Base-by-base conservation (phyloP, 2,888 invertebrate species). In the Hypomecis punctinalis region DNA sequence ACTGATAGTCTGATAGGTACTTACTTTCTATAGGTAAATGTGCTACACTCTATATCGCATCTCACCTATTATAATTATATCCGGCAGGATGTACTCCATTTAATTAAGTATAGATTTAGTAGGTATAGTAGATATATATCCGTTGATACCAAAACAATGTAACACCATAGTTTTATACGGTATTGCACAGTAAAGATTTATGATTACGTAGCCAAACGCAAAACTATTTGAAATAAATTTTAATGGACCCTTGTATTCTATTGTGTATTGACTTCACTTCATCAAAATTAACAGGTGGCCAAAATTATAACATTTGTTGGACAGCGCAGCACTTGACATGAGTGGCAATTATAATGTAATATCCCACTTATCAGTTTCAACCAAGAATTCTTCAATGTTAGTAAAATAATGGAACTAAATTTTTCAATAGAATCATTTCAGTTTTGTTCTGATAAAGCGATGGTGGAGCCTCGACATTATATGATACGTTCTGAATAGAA, bases 291-390 rank as follows among this genome's bases (percentile, higher is more conserved):
- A 57, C 65, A 66, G 61, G 65, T 66, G 65, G 65, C 61, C 62
- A 59, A 53, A 33, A 47, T 66, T 69, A 63, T 62, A 63, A 61
- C 52, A 71, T 76, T 70, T 66, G 69, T 57, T 47, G 69, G 71
- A 71, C 73, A 76, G 73, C 71, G 65, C 40, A 57, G 63, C 46
- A 68, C 71, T 72, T 51, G 53, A 54, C 35, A 55, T 13, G 46
- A 75, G 70, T 52, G 49, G 35, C 45, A 40, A 64, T 64, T 56
- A 64, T 64, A 48, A 56, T 23, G 23, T 56, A 53, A 60, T 64
- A 46, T 48, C 53, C 64, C 58, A 58, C 58, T 69, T 64, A 8
- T n/a, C 70, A 68, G 67, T 6, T 35, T 33, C 40, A 5, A 52
- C 39, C 13, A 52, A 36, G 11, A 10, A 36, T 40, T 23, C 10